Percentiles rank a stretch among this genome's conserved stretches.
phyloP scores from a whole-genome alignment of 2,888 invertebrate species.

The Ornithoptera alexandrae region DNA sequence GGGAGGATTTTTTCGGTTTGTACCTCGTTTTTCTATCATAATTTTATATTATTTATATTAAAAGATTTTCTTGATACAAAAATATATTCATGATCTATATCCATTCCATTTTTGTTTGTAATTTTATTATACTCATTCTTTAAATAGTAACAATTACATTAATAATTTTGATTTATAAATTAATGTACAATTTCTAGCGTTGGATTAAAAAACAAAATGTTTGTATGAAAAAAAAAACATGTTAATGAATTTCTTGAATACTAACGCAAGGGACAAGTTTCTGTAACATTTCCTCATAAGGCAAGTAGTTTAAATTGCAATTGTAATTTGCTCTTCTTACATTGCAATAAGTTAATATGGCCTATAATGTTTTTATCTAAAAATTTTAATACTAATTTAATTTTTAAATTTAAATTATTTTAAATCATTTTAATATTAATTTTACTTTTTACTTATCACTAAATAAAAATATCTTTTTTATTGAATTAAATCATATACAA shows the following conservation, averaged over 20 bases:
- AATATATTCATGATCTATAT: neutral
- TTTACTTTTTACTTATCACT: too few relatives aligned
- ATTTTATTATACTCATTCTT: neutral
- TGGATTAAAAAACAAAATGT: neutral
- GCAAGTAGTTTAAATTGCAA: conserved; percentile 45
- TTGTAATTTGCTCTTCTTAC: conserved; percentile 46
- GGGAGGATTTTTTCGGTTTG: conserved; percentile 87
- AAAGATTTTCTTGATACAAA: neutral
- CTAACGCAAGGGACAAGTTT: conserved; percentile 57
- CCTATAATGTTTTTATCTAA: neutral
- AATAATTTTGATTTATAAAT: neutral
- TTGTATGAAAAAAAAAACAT: conserved; percentile 12
- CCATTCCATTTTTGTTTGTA: neutral
- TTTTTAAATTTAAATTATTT: too few relatives aligned
- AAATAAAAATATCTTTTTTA: too few relatives aligned
- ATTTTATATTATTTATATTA: neutral
- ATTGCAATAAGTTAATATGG: conserved; percentile 1
- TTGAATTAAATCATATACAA: too few relatives aligned
- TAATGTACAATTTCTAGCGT: too few relatives aligned
- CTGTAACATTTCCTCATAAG: conserved; percentile 61
- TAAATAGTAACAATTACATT: neutral
- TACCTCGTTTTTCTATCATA: conserved; percentile 35
- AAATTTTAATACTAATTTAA: too few relatives aligned
- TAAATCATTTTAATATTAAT: too few relatives aligned
- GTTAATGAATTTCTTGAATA: conserved; percentile 51